Base-by-base conservation (phyloP, 2,888 invertebrate genomes). In the Phyllotreta cruciferae region DNA sequence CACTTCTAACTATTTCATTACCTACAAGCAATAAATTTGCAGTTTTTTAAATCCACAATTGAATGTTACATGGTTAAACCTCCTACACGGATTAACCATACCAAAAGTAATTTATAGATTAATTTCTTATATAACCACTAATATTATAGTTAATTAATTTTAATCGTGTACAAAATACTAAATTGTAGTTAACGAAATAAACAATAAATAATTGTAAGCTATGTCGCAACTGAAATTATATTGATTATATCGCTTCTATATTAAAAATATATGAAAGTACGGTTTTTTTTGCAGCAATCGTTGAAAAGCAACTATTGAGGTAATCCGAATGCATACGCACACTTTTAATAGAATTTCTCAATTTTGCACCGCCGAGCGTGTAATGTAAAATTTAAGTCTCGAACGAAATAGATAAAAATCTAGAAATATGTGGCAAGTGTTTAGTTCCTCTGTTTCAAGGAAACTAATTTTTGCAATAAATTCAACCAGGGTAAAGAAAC, bases 401-500 rank as follows among this genome's bases (percentile, higher is more conserved):
- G 35, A 38, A 47, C 35, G 45, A 56, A 38, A 38, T 57, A 24
- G 58, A 58, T 58, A 50, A 49, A 56, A 50, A 58, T 58, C 58
- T 35, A 50, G 50, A 57, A 57, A 57, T 24, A 24, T 50, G 50
- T 50, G 50, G 58, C 50, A 58, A 50, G 50, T 50, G 7, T 34
- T 50, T 35, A 58, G 58, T 58, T 58, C 58, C 58, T 58, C 50
- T 34, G 47, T 39, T 58, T 58, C 50, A 58, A 57, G 56, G 56
- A 57, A 49, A 57, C 56, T 39, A 24, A 11, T 8, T 14, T 34
- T 57, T 45, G 47, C 38, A 49, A 35, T 52, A 37, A 38, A 52
- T 14, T 24, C 6, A 6, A 13, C 9, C 44, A 44, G 9, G 44
- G 44, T 9, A 24, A 24, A 24, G 24, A 24, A 24, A 24, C 24